Evolutionary conservation across 2,797 vertebrate species (phyloP).

Genomic region (Notoglanidium macrostoma): DNA sequence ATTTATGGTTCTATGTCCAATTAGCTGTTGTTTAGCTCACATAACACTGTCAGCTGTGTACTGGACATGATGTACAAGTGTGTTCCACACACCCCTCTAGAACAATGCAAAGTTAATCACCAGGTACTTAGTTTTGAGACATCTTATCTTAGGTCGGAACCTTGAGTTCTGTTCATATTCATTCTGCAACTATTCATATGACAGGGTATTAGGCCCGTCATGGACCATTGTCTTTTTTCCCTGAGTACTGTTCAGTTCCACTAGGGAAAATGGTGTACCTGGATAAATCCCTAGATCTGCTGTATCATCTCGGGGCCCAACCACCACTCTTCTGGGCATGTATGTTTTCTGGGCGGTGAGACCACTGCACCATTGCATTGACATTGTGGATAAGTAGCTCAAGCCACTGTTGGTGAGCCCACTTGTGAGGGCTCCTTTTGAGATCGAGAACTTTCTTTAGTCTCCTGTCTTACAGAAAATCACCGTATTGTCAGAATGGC

Average conservation of each 20-base stretch:
- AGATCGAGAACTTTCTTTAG: neutral
- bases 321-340: neutral
- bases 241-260: neutral
- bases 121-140: neutral
- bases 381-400: neutral
- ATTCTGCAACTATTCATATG: neutral
- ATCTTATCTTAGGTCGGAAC: neutral
- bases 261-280: neutral
- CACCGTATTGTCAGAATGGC: neutral
- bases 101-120: neutral
- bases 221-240: neutral
- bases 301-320: neutral
- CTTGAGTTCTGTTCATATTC: neutral
- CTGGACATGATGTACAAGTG: neutral
- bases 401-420: neutral
- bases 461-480: neutral
- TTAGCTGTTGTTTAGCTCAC: neutral
- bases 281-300: neutral
- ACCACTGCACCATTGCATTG: neutral
- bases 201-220: neutral
- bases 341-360: neutral
- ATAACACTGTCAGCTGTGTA: neutral
- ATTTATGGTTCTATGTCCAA: neutral
- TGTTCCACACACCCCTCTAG: neutral
- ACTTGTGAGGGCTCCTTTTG: neutral